Conservation (phyloP, 2,113 vertebrate genomes). For the Platysternon megacephalum region DNA sequence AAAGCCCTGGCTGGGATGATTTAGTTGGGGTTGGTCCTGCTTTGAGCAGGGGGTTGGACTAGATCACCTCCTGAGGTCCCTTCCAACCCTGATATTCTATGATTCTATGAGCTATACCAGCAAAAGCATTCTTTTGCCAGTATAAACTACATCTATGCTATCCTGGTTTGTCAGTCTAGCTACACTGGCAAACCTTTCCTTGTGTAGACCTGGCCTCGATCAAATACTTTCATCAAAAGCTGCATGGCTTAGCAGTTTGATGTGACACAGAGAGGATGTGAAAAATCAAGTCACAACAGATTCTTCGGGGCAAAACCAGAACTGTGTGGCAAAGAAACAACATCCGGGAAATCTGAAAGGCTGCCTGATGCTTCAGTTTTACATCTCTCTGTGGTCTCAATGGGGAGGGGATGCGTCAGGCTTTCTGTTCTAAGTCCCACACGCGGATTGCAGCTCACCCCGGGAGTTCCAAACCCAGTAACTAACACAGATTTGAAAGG, state of each 20-base stretch:
- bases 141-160: neutral
- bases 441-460: neutral
- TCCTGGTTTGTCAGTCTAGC: neutral
- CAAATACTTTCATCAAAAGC: conserved; percentile 45
- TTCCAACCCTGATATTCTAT: too few species aligned
- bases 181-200: conserved; percentile 58
- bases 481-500: neutral
- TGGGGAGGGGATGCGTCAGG: neutral
- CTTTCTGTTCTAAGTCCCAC: neutral
- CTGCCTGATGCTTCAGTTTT: neutral
- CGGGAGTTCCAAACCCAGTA: neutral
- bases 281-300: neutral
- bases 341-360: neutral
- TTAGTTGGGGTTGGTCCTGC: too few species aligned
- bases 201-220: neutral
- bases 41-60: too few species aligned
- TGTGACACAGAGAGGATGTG: neutral
- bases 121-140: conserved; percentile 9
- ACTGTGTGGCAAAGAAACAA: rapidly evolving
- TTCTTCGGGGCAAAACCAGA: too few species aligned
- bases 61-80: too few species aligned
- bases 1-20: too few species aligned
- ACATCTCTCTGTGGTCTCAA: neutral
- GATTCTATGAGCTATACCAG: conserved; percentile 63
- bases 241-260: rapidly evolving